Evolutionary conservation across 2,113 vertebrate genomes (phyloP).

Genomic region (Seriola aureovittata): DNA sequence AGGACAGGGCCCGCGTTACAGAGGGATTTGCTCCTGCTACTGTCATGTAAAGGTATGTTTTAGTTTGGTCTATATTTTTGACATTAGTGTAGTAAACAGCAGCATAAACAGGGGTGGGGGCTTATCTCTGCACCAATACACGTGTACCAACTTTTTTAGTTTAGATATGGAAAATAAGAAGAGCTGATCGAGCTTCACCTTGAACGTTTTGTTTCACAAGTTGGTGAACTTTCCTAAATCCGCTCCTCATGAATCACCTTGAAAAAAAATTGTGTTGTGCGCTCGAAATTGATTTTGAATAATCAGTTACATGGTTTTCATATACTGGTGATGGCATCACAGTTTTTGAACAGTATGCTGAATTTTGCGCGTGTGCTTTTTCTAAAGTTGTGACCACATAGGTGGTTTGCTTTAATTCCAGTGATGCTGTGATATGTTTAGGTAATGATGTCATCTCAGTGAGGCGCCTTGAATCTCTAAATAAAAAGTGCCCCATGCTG

Average conservation of each 20-base stretch:
- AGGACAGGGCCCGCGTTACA: too few relatives aligned
- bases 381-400: neutral
- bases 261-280: neutral
- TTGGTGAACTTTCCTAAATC: neutral
- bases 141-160: neutral
- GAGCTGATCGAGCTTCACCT: neutral
- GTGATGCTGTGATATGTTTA: neutral
- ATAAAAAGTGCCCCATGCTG: neutral
- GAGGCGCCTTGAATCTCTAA: neutral
- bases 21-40: too few relatives aligned
- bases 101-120: too few relatives aligned
- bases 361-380: neutral
- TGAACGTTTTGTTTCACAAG: neutral
- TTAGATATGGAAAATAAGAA: neutral
- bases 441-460: neutral
- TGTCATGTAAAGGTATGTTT: too few relatives aligned
- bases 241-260: neutral
- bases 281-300: neutral
- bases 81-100: too few relatives aligned
- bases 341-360: neutral
- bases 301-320: conserved; percentile 4
- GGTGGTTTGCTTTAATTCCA: too few relatives aligned
- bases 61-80: too few relatives aligned
- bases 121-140: too few relatives aligned
- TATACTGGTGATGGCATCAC: neutral